Percentiles rank a stretch among this genome's conserved stretches.
Conservation (phyloP, 2,888 invertebrate genomes). For the Parascotia fuliginaria region DNA sequence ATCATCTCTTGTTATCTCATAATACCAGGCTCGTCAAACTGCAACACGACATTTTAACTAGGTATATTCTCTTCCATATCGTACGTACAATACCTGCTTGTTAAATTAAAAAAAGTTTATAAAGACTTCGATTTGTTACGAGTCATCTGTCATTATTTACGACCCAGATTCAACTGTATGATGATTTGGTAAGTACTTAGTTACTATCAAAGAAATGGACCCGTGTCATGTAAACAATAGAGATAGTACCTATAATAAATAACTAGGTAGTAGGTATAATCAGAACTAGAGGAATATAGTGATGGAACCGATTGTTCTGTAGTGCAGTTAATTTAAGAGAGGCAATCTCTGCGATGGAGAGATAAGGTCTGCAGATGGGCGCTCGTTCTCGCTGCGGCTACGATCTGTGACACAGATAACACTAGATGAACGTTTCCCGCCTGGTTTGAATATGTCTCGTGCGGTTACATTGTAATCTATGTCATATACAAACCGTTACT, state of each 20-base stretch:
- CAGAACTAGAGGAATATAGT: constrained; percentile 54
- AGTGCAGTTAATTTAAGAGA: constrained; percentile 63
- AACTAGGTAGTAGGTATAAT: constrained; percentile 47
- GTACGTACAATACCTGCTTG: constrained; percentile 14
- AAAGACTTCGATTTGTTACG: constrained; percentile 46
- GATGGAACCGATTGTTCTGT: constrained; percentile 53
- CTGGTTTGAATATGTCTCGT: constrained; percentile 54
- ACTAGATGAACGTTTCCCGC: constrained; percentile 63
- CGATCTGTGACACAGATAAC: constrained; percentile 73
- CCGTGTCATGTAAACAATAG: constrained; percentile 61
- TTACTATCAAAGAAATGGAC: constrained; percentile 55
- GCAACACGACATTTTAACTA: constrained; percentile 10
- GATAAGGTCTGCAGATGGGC: constrained; percentile 63
- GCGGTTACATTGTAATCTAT: constrained; percentile 37
- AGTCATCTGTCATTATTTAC: constrained; percentile 48
- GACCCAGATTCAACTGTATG: constrained; percentile 55
- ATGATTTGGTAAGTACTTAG: constrained; percentile 57
- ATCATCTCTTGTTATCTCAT: constrained; percentile 34
- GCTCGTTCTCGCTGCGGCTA: constrained; percentile 54
- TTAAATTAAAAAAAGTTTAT: constrained; percentile 19
- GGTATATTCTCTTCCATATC: constrained; percentile 23
- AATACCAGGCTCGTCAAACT: constrained; percentile 11
- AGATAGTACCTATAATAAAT: constrained; percentile 44
- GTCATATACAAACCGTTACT: constrained; percentile 37
- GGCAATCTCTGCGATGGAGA: constrained; percentile 53